phyloP scores from a whole-genome alignment of 2,888 invertebrate species.

The Tipula confusa region DNA sequence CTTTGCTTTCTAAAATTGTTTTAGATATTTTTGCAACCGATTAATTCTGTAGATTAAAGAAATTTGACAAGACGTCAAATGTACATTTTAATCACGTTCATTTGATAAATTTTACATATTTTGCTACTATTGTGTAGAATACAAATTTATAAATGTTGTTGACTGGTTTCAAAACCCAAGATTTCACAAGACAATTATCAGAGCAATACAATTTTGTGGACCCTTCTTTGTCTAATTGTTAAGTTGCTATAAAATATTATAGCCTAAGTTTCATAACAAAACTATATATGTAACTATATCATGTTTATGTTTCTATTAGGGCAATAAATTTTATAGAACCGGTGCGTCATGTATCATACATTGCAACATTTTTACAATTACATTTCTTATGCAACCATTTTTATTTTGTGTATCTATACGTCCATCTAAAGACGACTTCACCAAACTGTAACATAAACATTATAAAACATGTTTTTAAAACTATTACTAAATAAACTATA shows the following conservation, averaged over 20 bases:
- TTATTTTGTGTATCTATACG: neutral
- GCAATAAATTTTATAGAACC: neutral
- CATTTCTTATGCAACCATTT: neutral
- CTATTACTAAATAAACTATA: neutral
- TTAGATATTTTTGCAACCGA: neutral
- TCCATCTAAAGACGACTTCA: neutral
- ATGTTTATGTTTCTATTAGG: neutral
- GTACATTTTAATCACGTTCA: neutral
- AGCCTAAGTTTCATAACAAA: neutral
- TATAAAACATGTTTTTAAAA: neutral
- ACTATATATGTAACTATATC: no score
- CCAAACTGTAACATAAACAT: neutral
- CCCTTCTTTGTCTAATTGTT: neutral
- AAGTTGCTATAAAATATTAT: neutral
- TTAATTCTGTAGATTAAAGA: neutral
- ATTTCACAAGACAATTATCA: neutral
- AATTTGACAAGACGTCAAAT: neutral
- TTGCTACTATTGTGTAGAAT: neutral
- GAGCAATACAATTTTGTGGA: neutral
- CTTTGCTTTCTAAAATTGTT: neutral
- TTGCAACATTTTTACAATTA: constrained; percentile 3
- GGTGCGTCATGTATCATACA: neutral
- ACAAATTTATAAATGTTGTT: no score
- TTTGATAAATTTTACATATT: neutral
- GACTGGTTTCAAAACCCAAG: neutral